Base-by-base conservation (phyloP, 2,888 invertebrate genomes). In the Scaptodrosophila latifasciaeformis region DNA sequence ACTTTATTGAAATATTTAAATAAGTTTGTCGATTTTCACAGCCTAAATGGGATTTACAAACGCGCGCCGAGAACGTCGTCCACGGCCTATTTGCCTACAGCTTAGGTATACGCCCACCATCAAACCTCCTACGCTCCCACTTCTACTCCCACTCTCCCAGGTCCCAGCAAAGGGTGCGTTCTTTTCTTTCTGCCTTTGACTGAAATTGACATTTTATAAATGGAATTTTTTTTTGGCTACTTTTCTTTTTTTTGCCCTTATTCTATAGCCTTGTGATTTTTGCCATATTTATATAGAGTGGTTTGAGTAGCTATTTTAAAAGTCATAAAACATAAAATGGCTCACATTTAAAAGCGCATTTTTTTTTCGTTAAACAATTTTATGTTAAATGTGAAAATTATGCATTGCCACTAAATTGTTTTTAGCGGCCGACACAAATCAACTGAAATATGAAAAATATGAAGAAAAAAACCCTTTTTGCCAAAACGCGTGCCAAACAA, bases 1-100 rank as follows among this genome's bases (percentile, higher is more conserved):
- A 71, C 70, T 83, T 83, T 82, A 83, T 83, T 82, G 82, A 81
- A 82, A 82, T 82, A 82, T 82, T 83, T 77, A 82, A 82, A 82
- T 82, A 77, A 82, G 83, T 78, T 82, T 78, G 77, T 67, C 71
- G 78, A 78, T 81, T 70, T 59, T 65, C 69, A 71, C 65, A 67
- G 81, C 76, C 78, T 78, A 76, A 81, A 78, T 78, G 72, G 74
- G 77, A 76, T 81, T 81, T 79, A 54, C 64, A 60, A 24, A 49
- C 18, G 18, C n/a, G 17, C 18, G 34, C 34, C 12, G n/a, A n/a
- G n/a, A 27, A 27, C 27, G 27, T 27, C 27, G 27, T 27, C 9
- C 27, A 5, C 37, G 10, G 19, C 18, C 17, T 37, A 37, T 37
- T 12, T 35, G 35, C 35, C 35, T 2, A 35, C 13, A 13, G 37